Evolutionary conservation across 2,113 vertebrate species (phyloP), one percentile per base, ranked within the genome.

Genomic region (Oreochromis tanganicae): DNA sequence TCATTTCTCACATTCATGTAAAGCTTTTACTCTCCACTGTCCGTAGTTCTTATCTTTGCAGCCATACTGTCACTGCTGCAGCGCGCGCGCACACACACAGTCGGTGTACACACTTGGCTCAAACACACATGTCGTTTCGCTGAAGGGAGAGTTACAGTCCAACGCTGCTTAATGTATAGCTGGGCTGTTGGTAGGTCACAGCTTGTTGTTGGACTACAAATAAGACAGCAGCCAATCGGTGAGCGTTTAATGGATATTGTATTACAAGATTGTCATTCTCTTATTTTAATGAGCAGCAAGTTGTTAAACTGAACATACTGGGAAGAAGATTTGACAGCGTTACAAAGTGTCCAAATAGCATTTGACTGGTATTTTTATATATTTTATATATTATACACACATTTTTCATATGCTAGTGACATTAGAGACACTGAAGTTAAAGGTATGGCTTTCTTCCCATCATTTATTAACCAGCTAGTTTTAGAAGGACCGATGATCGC

Each of bases 111-210:
- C 56, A 56, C 38, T 71, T 16, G 43, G 6, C 68, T 17, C 19
- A 82, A 66, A 84, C 66, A 61, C 85, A 41, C 89, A 55, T 55
- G 82, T 68, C 36, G 52, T 66, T 12, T 59, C 6, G 3, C 50
- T 29, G 10, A 66, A 73, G 27, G 41, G 21, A 21, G 34, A 56
- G 66, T 38, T 86, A 46, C 34, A 29, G 48, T 82, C 75, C 82
- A 83, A 3, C 36, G n/a, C 63, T 57, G 61, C 63, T 86, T 82
- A 90, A 88, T 86, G 85, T 84, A 86, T 68, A 85, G 85, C 41
- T 5, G 11, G 54, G 24, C 80, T 88, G 82, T 80, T 89, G 54
- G 88, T 92, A 93, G 90, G 92, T 93, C 92, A 91, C 29, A 29
- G 52, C 81, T 84, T 84, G 80, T 41, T 84, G 90, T 38, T 63